Evolutionary conservation across 2,888 invertebrate species (phyloP), one percentile per base, ranked within the genome.

Genomic region (Noctua fimbriata): DNA sequence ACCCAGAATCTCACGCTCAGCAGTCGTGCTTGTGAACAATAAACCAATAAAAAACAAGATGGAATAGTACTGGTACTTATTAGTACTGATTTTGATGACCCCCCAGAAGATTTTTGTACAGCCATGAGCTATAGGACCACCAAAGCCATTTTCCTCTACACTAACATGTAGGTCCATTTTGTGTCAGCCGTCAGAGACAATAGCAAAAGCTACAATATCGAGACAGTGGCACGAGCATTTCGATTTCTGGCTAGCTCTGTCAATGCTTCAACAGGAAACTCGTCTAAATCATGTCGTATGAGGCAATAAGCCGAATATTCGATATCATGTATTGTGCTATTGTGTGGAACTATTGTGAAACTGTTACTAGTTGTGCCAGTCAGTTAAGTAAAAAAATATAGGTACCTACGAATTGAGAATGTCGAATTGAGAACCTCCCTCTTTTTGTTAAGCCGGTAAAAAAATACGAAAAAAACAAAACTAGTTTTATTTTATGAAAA

Each of bases 111-210:
- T 44, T 44, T 7, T 67, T 67, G 16, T 67, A 9, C 41, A 67
- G 1, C 2, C 12, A 12, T 24, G 47, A 16, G 36, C 49, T 21
- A 41, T 18, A 21, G 2, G 12, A n/a, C 47, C 3, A 28, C 47
- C 32, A 66, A 65, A 75, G n/a, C 21, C 16, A 18, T 60, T 52
- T 70, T 41, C 14, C 36, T 78, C 10, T 24, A n/a, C 18, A 67
- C 24, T 65, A 6, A 28, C 36, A 60, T 55, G 63, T 12, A 18
- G 16, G 41, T 18, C 36, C 32, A n/a, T 44, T 70, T 60, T 73
- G 63, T 76, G 69, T 69, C 28, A 32, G n/a, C 65, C 18, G 65
- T 70, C n/a, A 72, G 60, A 70, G 63, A 72, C 65, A 65, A 79
- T 72, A 58, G 44, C 63, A 58, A 49, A 79, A 21, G 69, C 69